These are phyloP conservation scores for Ochropleura plecta DNA, from an alignment of 2,888 invertebrate genomes.

Conservation along the genomic window DNA sequence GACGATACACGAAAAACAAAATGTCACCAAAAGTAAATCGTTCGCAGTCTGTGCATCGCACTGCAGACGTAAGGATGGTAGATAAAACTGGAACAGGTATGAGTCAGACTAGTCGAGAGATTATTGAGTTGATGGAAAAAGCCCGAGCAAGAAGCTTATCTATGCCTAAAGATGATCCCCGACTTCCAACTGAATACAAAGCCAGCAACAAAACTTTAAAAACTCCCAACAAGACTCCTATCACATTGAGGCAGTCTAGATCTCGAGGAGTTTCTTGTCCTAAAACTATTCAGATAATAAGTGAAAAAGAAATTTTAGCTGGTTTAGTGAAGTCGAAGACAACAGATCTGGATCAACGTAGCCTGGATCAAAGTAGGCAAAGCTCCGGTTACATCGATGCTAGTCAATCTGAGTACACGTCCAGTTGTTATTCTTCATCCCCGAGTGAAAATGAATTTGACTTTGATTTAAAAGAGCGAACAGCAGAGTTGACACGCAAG, in stretches of 20 bases:
- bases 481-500: constrained; percentile 86
- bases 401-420: constrained; percentile 89
- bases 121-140: constrained; percentile 88
- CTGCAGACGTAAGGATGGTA: constrained; percentile 79
- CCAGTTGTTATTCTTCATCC: constrained; percentile 88
- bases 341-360: constrained; percentile 79
- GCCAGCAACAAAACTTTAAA: constrained; percentile 86
- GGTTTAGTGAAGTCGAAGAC: constrained; percentile 85
- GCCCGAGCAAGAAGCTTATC: constrained; percentile 88
- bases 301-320: constrained; percentile 88
- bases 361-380: constrained; percentile 69
- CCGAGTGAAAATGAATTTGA: constrained; percentile 89
- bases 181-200: constrained; percentile 81
- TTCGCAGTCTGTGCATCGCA: constrained; percentile 90
- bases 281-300: constrained; percentile 89
- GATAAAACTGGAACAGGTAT: constrained; percentile 85
- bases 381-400: constrained; percentile 88
- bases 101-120: constrained; percentile 87
- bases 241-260: constrained; percentile 79
- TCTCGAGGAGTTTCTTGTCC: constrained; percentile 87
- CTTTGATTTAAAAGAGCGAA: constrained; percentile 86
- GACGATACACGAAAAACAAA: constrained; percentile 84
- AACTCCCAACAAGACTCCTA: constrained; percentile 89
- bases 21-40: constrained; percentile 86
- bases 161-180: constrained; percentile 88